Conservation (phyloP, 2,797 vertebrate genomes). For the Spheniscus humboldti region DNA sequence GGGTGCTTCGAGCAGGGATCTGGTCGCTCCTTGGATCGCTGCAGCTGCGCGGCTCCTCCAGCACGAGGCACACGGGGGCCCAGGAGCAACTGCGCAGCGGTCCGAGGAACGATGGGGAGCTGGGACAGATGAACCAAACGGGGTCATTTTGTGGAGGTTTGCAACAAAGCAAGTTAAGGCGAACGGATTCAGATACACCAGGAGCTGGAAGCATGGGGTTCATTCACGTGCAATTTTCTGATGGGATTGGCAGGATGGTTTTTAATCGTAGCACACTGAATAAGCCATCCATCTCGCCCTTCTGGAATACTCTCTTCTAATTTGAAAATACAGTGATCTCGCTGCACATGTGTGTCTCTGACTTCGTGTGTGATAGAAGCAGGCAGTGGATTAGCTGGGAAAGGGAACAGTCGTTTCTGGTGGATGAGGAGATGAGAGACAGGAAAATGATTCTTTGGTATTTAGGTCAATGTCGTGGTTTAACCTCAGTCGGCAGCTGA, state of each 20-base stretch:
- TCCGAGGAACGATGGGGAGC: background rate
- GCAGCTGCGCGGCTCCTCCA: background rate
- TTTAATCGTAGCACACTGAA: background rate
- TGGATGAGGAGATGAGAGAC: background rate
- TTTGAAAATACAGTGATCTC: background rate
- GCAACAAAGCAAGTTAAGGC: background rate
- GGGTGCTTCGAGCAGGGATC: background rate
- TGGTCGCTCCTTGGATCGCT: background rate
- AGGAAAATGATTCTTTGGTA: background rate
- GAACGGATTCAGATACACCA: background rate
- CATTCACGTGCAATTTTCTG: fast-evolving
- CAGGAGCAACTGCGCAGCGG: background rate
- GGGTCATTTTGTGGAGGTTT: background rate
- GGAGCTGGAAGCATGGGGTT: background rate
- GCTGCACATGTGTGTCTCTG: background rate
- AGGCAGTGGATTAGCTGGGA: background rate
- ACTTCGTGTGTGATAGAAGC: background rate
- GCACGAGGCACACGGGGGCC: fast-evolving
- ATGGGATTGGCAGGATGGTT: background rate
- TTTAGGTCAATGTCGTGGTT: background rate
- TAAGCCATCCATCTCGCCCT: background rate
- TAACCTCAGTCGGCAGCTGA: too few relatives aligned
- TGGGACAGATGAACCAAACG: background rate
- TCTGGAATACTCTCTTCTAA: background rate
- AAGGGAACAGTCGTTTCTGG: background rate